Conservation (phyloP, 2,113 vertebrate genomes). For the Antennarius striatus region DNA sequence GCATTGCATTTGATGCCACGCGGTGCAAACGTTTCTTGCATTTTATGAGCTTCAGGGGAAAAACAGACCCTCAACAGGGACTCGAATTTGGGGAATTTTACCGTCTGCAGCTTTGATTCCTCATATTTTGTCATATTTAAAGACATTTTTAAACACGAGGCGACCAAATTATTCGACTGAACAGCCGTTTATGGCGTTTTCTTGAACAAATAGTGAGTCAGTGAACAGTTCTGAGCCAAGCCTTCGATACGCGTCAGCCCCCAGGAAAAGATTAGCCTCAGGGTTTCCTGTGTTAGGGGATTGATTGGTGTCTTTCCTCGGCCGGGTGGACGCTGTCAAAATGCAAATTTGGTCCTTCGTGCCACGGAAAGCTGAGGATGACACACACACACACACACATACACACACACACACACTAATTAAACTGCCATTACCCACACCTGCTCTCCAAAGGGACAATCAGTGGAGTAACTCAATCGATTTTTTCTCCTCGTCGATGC, state of each 20-base stretch:
- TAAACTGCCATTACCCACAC: constrained; percentile 48
- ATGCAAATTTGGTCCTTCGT: constrained; percentile 43
- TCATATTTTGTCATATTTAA: too few species aligned
- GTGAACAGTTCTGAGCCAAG: constrained; percentile 3
- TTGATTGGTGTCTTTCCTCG: constrained; percentile 45
- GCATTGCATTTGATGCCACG: not conserved
- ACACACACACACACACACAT: constrained; percentile 7
- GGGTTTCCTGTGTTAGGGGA: constrained; percentile 12
- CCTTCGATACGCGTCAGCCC: not conserved
- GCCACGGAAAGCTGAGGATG: constrained; percentile 14
- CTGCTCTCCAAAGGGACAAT: constrained; percentile 22
- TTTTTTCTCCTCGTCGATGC: not conserved
- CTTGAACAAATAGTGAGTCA: too few species aligned
- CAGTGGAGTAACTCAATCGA: constrained; percentile 4
- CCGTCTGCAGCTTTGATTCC: too few species aligned
- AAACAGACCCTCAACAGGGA: too few species aligned
- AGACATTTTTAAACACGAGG: too few species aligned
- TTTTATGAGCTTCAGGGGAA: too few species aligned
- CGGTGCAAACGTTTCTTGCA: too few species aligned
- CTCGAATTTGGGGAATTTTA: too few species aligned
- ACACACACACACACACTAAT: constrained; percentile 23
- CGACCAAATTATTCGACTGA: too few species aligned
- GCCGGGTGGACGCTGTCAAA: constrained; percentile 27
- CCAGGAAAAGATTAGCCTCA: constrained; percentile 13
- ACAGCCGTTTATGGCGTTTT: too few species aligned